These are phyloP conservation scores for Psilopsiagon aurifrons DNA, from an alignment of 2,113 vertebrate genomes.

Conservation along the genomic window DNA sequence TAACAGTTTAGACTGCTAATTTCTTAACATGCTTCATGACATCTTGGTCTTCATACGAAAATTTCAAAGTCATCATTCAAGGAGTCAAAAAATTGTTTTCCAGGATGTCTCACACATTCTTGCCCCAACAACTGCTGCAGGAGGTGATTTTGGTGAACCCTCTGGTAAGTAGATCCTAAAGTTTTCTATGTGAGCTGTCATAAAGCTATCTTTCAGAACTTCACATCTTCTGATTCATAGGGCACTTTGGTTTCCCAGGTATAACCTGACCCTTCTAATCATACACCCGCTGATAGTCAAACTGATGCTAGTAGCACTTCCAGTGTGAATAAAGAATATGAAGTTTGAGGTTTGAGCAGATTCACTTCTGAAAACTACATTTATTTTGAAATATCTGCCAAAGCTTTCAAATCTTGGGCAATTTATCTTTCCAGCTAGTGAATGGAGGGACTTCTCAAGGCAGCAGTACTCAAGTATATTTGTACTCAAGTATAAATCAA, in stretches of 20 bases:
- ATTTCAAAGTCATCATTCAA: conserved; percentile 1
- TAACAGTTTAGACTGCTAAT: not conserved
- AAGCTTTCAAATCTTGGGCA: not conserved
- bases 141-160: conserved; percentile 76
- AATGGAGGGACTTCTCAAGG: not conserved
- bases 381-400: not conserved
- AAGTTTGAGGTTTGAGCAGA: not conserved
- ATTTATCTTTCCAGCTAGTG: not conserved
- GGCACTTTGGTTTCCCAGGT: not conserved
- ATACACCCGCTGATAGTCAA: not conserved
- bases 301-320: not conserved
- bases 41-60: not conserved
- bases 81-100: conserved; percentile 26
- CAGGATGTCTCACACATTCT: conserved; percentile 78
- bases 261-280: not conserved
- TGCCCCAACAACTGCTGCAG: conserved; percentile 65
- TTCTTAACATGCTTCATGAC: not conserved
- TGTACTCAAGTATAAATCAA: not conserved
- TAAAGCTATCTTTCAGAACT: not conserved
- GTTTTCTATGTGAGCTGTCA: not conserved
- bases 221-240: not conserved
- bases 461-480: not conserved
- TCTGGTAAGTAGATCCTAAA: conserved; percentile 73
- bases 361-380: not conserved
- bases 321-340: not conserved